phyloP scores from a whole-genome alignment of 2,888 invertebrate genomes.

The Stratiomys singularior region DNA sequence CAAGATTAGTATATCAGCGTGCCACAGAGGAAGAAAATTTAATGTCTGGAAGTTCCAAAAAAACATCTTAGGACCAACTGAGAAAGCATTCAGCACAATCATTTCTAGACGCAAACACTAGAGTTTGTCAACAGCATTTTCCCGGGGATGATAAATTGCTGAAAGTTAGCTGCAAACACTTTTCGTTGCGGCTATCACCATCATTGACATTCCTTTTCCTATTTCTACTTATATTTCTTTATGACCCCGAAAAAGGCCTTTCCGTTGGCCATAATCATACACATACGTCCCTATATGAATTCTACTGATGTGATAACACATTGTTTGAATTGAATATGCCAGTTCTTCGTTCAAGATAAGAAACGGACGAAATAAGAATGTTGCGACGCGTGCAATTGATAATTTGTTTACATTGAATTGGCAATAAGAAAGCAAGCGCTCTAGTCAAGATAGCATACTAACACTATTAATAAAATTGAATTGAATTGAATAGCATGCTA shows the following conservation, averaged over 20 bases:
- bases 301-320: background rate
- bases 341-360: background rate
- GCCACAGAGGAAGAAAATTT: no score
- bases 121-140: conserved; percentile 3
- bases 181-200: background rate
- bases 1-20: no score
- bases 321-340: background rate
- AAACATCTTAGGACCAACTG: no score
- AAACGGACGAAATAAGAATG: background rate
- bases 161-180: background rate
- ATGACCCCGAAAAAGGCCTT: background rate
- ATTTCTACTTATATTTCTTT: background rate
- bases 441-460: no score
- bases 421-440: background rate
- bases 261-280: background rate
- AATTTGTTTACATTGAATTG: conserved; percentile 14
- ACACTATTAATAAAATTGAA: background rate
- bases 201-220: background rate
- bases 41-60: no score
- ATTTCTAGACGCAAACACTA: background rate
- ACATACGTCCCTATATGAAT: background rate
- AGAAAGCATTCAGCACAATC: background rate
- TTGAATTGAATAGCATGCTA: background rate
- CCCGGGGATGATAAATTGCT: background rate
- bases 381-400: conserved; percentile 13